These are phyloP conservation scores for Apodemus sylvaticus DNA, from an alignment of 2,113 vertebrate genomes.

Conservation along the genomic window DNA sequence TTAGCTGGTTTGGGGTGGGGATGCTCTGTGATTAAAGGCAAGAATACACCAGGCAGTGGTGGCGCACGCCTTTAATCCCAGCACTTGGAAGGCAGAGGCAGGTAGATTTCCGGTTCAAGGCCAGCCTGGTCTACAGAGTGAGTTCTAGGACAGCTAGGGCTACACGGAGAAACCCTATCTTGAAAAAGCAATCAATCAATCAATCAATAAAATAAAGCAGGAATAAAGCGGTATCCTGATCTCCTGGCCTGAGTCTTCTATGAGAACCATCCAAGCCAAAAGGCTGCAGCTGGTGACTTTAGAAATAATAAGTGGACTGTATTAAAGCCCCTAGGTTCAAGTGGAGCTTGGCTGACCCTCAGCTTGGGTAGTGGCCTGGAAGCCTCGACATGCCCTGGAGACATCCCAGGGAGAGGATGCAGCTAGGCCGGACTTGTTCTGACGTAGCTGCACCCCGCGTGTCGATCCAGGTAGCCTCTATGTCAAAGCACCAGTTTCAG, in stretches of 20 bases:
- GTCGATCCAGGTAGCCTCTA: not conserved
- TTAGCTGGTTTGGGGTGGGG: not conserved
- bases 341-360: not conserved
- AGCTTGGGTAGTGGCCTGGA: constrained; percentile 44
- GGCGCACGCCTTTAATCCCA: too few species aligned
- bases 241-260: not conserved
- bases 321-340: not conserved
- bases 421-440: not conserved
- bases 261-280: not conserved
- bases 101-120: too few species aligned
- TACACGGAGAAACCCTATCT: too few species aligned
- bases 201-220: too few species aligned
- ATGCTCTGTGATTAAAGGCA: not conserved
- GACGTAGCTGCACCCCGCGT: not conserved
- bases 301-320: not conserved
- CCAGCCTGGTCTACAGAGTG: too few species aligned
- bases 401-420: not conserved
- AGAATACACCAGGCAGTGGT: too few species aligned
- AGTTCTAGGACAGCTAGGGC: too few species aligned
- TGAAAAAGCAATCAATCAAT: too few species aligned
- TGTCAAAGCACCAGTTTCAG: not conserved
- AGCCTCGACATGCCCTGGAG: constrained; percentile 28
- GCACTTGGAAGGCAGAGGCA: too few species aligned
- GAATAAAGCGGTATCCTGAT: not conserved
- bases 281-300: not conserved